Percentiles rank a stretch among this genome's conserved stretches.
phyloP scores from a whole-genome alignment of 2,888 invertebrate genomes.

The Eurois occulta region DNA sequence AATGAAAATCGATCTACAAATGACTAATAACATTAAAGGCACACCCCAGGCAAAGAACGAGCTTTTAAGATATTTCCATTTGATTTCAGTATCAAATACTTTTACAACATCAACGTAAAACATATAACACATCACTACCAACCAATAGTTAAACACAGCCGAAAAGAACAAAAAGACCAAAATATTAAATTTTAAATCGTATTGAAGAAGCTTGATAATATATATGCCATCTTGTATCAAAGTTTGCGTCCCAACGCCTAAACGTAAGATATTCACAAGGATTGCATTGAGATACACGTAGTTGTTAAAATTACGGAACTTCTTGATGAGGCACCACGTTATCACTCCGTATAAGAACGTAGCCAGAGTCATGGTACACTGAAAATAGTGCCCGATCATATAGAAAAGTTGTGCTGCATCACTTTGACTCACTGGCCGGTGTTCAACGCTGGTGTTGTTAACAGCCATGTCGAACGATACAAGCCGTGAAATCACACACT shows the following conservation, averaged over 20 bases:
- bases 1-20: background rate
- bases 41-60: conserved; percentile 38
- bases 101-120: conserved; percentile 50
- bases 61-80: conserved; percentile 41
- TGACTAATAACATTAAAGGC: conserved; percentile 1
- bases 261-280: conserved; percentile 29
- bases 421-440: conserved; percentile 1
- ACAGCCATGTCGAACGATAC: background rate
- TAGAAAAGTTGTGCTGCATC: no score
- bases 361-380: background rate
- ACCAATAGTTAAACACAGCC: conserved; percentile 31
- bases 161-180: background rate
- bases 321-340: conserved; percentile 27
- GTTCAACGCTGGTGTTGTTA: background rate
- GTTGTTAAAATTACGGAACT: conserved; percentile 40
- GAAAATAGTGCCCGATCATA: conserved; percentile 14
- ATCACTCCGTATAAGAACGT: conserved; percentile 24
- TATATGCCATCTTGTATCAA: background rate
- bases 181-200: background rate
- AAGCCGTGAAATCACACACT: background rate
- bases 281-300: conserved; percentile 38
- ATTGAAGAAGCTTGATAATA: background rate
- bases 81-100: conserved; percentile 26
- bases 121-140: conserved; percentile 43
- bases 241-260: background rate